Base-by-base conservation (phyloP, 2,888 invertebrate species). In the Erebia ligea region DNA sequence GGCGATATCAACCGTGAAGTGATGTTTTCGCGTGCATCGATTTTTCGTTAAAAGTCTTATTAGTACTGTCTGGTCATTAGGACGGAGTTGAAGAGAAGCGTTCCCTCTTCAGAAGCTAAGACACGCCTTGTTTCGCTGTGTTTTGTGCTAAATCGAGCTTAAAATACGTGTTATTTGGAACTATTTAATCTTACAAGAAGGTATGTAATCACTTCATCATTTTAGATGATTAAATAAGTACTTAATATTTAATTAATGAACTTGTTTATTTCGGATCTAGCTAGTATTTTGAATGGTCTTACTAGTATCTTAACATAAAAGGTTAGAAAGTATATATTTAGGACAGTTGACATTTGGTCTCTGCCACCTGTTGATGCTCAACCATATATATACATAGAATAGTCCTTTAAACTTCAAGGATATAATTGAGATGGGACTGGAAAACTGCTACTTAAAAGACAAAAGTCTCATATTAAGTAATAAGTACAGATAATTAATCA, bases 1-100 rank as follows among this genome's bases (percentile, higher is more conserved):
- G 42, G 2, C 8, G 21, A 6, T 2, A 5, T 13, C 34, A 11
- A 34, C 0, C 17, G 2, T n/a, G 10, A 21, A 17, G 19, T 76
- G 71, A 76, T 77, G 75, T 67, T 75, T 63, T 68, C 70, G 62
- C 45, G 71, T 76, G 77, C 87, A 90, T 89, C 87, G 89, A 89
- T 89, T 90, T 90, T 89, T 87, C 84, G 76, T 82, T 84, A 85
- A 85, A 86, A 68, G 57, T 62, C 68, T 70, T 65, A 70, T 70
- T 70, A 66, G 58, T 58, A 48, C 58, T 21, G 52, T 54, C 45
- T 62, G 25, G 34, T 68, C 68, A 40, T 54, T 68, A 58, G 19
- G 17, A 11, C 58, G 0, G 67, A 42, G 67, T 67, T 17, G 40
- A 56, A 42, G 17, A 65, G 34, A 15, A 65, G 67, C 59, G 67